Evolutionary conservation across 2,797 vertebrate genomes (phyloP).

Genomic region (Eulemur albifrons): DNA sequence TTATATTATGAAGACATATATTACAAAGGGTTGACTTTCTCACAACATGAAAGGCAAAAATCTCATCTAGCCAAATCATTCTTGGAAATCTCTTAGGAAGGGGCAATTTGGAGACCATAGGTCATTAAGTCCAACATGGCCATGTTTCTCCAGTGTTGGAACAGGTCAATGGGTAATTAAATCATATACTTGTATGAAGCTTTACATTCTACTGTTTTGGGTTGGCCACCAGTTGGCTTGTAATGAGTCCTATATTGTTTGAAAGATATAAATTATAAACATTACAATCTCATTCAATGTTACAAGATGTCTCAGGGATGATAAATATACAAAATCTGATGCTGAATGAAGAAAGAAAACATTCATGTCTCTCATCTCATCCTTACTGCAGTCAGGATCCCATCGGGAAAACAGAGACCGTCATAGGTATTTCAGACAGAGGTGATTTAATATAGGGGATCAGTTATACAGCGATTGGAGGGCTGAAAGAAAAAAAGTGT

Average conservation of each 20-base stretch:
- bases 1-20: background rate
- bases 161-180: background rate
- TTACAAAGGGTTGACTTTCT: background rate
- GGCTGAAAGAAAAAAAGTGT: background rate
- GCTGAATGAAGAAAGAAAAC: background rate
- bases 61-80: background rate
- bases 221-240: background rate
- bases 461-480: background rate
- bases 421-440: background rate
- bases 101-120: background rate
- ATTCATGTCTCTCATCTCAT: background rate
- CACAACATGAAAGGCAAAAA: slow-evolving; percentile 30
- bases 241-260: background rate
- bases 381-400: background rate
- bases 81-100: background rate
- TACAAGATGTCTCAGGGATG: background rate
- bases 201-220: background rate
- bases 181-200: background rate
- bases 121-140: background rate
- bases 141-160: background rate
- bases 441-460: background rate
- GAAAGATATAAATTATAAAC: background rate
- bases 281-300: background rate
- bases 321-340: background rate
- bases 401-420: background rate